Percentiles rank a stretch among this genome's conserved stretches.
These are phyloP conservation scores for Hydropsyche tenuis DNA, from an alignment of 1,140 invertebrate genomes.

Conservation along the genomic window DNA sequence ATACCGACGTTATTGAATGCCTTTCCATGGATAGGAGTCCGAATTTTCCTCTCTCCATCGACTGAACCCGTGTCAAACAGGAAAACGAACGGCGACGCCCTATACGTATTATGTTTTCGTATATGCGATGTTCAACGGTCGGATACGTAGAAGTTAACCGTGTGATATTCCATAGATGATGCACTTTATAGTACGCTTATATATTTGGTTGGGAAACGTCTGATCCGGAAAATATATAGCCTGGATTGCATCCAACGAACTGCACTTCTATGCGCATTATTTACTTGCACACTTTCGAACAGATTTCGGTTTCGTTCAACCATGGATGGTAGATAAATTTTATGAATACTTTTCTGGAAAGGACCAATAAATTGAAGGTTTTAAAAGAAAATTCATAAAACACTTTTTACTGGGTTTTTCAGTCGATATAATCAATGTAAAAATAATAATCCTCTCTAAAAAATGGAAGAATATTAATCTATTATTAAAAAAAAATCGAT, in stretches of 20 bases:
- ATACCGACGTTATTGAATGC: too few species aligned
- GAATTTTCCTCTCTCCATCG: too few species aligned
- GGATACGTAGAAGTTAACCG: neutral
- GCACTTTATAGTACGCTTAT: neutral
- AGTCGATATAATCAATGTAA: too few species aligned
- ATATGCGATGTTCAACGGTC: neutral
- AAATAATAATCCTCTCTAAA: too few species aligned
- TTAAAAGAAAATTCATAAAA: neutral
- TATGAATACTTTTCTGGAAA: too few species aligned
- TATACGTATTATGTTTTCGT: too few species aligned
- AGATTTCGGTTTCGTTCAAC: neutral
- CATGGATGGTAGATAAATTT: neutral
- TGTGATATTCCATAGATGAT: neutral
- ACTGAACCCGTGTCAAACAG: too few species aligned
- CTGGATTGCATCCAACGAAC: neutral
- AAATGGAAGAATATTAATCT: too few species aligned
- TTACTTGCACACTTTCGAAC: neutral
- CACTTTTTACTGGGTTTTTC: neutral
- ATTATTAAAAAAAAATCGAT: too few species aligned
- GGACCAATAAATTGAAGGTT: too few species aligned
- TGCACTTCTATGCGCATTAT: slow-evolving; percentile 7
- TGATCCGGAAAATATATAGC: slow-evolving; percentile 4
- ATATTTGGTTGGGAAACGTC: neutral
- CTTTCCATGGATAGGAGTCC: too few species aligned
- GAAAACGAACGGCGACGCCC: neutral